Base-by-base conservation (phyloP, 2,888 invertebrate species). In the Eupithecia pulchellata region DNA sequence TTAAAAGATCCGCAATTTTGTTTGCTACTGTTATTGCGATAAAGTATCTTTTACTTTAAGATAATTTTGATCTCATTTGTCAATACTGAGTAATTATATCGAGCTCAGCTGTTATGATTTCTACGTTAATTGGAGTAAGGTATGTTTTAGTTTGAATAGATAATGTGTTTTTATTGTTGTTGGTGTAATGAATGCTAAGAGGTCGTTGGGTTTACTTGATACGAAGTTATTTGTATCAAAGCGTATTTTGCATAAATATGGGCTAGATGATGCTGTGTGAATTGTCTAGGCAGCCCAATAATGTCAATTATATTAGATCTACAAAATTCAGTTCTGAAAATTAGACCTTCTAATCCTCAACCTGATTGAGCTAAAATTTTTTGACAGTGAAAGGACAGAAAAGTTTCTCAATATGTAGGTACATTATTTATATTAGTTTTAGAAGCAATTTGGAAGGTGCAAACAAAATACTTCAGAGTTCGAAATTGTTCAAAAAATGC, bases 151-250 rank as follows among this genome's bases (percentile, higher is more conserved):
- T 62, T 6, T 60, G 60, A 57, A 60, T 36, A 29, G 47, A 42
- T 62, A 65, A 55, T 32, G 25, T 47, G 30, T 55, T 36, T 42
- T 68, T 55, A 27, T 61, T 60, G 27, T 55, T 57, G 34, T 57
- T 25, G 52, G 25, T 66, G 20, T 70, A 62, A 60, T 71, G 39
- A 67, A 60, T 71, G 47, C 64, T 62, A 29, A 52, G 30, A 71
- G 71, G 71, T 71, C 71, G 58, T 60, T 60, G 61, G 67, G 67
- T 71, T 67, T 60, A 25, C 60, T 47, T 64, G 71, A 67, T 67
- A 71, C 34, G 39, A 17, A 64, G 27, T 17, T 60, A 63, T 64
- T 64, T 64, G 61, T 61, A 65, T 65, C 61, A 61, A 71, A 61
- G 64, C 71, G 47, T 30, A 61, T 67, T 71, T 61, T 58, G 32